phyloP scores from a whole-genome alignment of 1,140 invertebrate genomes.

The Listronotus oregonensis region DNA sequence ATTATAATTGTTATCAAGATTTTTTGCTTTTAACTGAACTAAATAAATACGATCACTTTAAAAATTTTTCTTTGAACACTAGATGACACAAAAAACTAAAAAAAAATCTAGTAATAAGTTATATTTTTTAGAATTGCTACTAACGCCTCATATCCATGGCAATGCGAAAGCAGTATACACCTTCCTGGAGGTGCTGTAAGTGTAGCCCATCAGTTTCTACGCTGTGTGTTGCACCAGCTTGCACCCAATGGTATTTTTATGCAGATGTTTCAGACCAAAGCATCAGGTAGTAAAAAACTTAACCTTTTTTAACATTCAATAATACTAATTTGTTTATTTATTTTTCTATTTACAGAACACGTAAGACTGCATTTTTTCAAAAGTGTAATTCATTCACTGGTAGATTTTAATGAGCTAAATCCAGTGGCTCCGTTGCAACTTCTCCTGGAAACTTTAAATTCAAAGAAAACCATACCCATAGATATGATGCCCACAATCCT shows the following conservation, averaged over 20 bases:
- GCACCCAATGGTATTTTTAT: constrained; percentile 95
- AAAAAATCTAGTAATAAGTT: not conserved
- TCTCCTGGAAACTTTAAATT: constrained; percentile 88
- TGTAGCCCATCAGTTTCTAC: constrained; percentile 94
- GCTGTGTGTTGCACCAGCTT: constrained; percentile 94
- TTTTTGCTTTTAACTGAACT: no score
- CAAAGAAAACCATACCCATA: constrained; percentile 82
- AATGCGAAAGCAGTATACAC: constrained; percentile 84
- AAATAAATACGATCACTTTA: no score
- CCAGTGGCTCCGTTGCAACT: constrained; percentile 91
- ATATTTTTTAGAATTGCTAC: constrained; percentile 67
- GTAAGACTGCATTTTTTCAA: constrained; percentile 84
- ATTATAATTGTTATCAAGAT: no score
- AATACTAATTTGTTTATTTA: constrained; percentile 11
- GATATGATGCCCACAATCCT: constrained; percentile 78
- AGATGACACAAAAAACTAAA: no score
- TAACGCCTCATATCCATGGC: constrained; percentile 85
- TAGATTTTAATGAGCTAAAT: constrained; percentile 97
- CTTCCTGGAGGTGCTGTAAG: constrained; percentile 87
- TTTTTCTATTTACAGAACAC: constrained; percentile 62
- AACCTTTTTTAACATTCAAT: no score
- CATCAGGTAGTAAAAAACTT: constrained; percentile 65
- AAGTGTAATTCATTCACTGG: constrained; percentile 87
- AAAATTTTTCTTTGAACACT: no score
- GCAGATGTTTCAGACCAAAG: constrained; percentile 92